These are phyloP conservation scores for Cyclophora punctaria DNA, from an alignment of 2,888 invertebrate species.

Conservation along the genomic window DNA sequence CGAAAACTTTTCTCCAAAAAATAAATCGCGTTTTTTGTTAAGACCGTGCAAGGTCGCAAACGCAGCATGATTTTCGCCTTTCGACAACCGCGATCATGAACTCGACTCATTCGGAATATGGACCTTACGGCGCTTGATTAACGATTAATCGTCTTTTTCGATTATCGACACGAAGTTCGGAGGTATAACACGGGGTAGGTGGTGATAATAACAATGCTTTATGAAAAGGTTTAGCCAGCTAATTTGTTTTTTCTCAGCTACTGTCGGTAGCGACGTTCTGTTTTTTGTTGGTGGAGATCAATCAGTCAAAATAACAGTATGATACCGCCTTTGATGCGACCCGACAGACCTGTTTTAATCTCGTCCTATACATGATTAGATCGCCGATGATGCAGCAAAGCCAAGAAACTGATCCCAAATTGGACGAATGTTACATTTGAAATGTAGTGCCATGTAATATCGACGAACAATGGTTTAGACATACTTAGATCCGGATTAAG, in stretches of 20 bases:
- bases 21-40: constrained; percentile 65
- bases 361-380: constrained; percentile 72
- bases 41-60: constrained; percentile 60
- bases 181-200: constrained; percentile 57
- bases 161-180: constrained; percentile 35
- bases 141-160: constrained; percentile 29
- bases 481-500: too few species aligned
- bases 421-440: constrained; percentile 50
- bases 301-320: constrained; percentile 76
- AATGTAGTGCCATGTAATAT: constrained; percentile 20
- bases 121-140: constrained; percentile 39
- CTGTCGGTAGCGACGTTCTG: constrained; percentile 72
- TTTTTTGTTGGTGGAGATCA: constrained; percentile 70
- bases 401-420: constrained; percentile 64
- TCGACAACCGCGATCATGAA: constrained; percentile 50
- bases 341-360: constrained; percentile 72
- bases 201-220: constrained; percentile 73
- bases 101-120: constrained; percentile 30
- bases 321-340: constrained; percentile 74
- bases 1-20: constrained; percentile 67
- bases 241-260: constrained; percentile 75
- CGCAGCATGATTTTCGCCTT: constrained; percentile 71
- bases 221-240: constrained; percentile 75
- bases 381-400: constrained; percentile 71
- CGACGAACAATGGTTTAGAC: too few species aligned